These are phyloP conservation scores for Molorchus minor DNA, from an alignment of 2,888 invertebrate species.

Conservation along the genomic window DNA sequence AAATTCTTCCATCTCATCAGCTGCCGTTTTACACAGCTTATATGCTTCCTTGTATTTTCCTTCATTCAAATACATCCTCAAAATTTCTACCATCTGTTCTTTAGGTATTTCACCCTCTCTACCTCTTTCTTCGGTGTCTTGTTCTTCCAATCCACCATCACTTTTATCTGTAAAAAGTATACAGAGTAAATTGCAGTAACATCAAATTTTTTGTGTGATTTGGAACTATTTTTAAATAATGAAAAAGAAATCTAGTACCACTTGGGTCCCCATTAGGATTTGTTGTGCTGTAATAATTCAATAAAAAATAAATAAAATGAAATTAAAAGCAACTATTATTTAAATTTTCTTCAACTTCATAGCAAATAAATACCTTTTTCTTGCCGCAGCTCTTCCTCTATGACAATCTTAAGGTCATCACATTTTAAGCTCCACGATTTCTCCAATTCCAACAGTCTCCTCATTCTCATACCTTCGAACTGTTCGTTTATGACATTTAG, in stretches of 20 bases:
- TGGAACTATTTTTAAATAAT: neutral
- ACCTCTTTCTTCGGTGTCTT: constrained; percentile 40
- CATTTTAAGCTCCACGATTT: constrained; percentile 66
- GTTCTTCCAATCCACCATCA: neutral
- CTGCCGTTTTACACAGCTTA: constrained; percentile 14
- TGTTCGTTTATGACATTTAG: constrained; percentile 61
- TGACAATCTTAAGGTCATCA: constrained; percentile 63
- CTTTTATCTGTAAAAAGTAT: neutral
- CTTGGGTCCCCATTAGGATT: too few relatives aligned
- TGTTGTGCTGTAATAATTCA: too few relatives aligned
- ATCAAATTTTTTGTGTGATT: too few relatives aligned
- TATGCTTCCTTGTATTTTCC: constrained; percentile 53
- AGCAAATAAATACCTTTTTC: too few relatives aligned
- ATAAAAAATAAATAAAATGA: neutral
- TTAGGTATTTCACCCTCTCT: constrained; percentile 26
- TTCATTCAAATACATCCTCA: constrained; percentile 59
- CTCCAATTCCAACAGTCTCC: constrained; percentile 59
- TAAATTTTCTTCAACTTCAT: neutral
- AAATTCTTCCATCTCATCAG: constrained; percentile 41
- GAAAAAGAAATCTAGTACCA: too few relatives aligned
- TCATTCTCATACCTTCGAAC: constrained; percentile 69
- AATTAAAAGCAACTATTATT: constrained; percentile 2
- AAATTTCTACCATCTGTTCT: constrained; percentile 37
- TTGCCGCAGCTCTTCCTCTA: constrained; percentile 64
- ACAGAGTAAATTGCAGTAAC: neutral